These are phyloP conservation scores for Pachypanchax playfairii DNA, from an alignment of 2,113 vertebrate genomes.

Conservation along the genomic window DNA sequence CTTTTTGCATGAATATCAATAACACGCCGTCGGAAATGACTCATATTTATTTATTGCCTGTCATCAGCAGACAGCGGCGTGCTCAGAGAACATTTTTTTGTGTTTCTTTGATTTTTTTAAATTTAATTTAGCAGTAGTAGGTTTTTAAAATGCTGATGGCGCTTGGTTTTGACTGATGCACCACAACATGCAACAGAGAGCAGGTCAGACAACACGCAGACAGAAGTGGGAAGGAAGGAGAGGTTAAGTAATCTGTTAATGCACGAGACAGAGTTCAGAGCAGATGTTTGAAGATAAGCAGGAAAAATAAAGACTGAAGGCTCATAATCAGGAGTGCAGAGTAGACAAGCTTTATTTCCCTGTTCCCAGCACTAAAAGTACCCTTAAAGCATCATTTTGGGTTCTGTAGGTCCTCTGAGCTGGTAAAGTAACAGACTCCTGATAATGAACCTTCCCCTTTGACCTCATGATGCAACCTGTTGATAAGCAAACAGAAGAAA, in stretches of 20 bases:
- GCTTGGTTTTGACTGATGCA: background rate
- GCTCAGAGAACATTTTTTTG: background rate
- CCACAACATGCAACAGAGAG: background rate
- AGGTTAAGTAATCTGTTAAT: conserved; percentile 1
- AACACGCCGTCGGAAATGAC: conserved; percentile 18
- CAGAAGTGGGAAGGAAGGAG: background rate
- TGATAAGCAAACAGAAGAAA: background rate
- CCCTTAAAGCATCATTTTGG: too few species aligned
- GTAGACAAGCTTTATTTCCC: too few species aligned
- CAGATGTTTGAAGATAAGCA: background rate
- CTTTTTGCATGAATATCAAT: conserved; percentile 61
- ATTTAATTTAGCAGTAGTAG: background rate
- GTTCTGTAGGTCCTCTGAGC: too few species aligned
- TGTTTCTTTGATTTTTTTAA: conserved; percentile 5
- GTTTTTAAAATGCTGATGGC: background rate
- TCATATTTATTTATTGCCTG: conserved; percentile 36
- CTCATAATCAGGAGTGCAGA: too few species aligned
- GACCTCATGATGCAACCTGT: background rate
- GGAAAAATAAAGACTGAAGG: background rate
- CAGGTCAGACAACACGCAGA: background rate
- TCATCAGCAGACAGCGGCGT: conserved; percentile 5
- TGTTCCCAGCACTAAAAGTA: too few species aligned
- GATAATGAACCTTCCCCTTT: background rate
- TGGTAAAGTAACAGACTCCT: too few species aligned
- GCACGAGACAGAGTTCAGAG: background rate